Evolutionary conservation across 1,140 invertebrate genomes (phyloP).

Genomic region (Phenacoccus solenopsis): DNA sequence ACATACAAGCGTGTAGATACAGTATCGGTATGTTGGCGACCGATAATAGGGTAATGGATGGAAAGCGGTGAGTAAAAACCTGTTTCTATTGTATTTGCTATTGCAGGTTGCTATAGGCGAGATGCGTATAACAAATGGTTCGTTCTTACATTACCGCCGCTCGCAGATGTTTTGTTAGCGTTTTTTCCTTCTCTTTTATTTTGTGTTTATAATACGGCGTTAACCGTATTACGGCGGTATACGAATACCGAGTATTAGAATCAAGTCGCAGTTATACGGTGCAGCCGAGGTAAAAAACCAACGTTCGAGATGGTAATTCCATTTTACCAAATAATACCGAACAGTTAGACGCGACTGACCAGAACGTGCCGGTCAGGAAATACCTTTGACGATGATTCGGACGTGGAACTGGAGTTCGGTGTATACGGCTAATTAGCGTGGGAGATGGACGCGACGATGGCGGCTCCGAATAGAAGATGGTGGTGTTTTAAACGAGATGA

Average conservation of each 20-base stretch:
- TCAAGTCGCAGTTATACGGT: not conserved
- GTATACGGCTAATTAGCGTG: not conserved
- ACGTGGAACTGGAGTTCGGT: too few relatives aligned
- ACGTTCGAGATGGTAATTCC: not conserved
- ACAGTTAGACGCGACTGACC: not conserved
- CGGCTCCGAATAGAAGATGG: not conserved
- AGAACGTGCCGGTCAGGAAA: not conserved
- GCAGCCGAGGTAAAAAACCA: not conserved
- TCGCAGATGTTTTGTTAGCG: constrained; percentile 1
- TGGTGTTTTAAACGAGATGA: not conserved
- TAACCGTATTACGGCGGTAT: not conserved
- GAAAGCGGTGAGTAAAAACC: constrained; percentile 1
- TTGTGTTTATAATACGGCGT: not conserved
- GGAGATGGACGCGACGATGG: not conserved
- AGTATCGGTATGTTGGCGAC: not conserved
- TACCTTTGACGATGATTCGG: not conserved
- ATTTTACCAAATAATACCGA: not conserved
- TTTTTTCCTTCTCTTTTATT: not conserved
- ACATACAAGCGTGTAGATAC: not conserved
- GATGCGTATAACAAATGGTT: not conserved
- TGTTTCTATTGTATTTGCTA: not conserved
- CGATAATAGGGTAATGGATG: not conserved
- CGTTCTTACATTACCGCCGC: not conserved
- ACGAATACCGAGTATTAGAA: too few relatives aligned
- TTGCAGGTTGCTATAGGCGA: not conserved